A percentile compares a stretch with the other conserved stretches of the same genome.
phyloP scores from a whole-genome alignment of 1,140 invertebrate genomes.

The Drosophila funebris region DNA sequence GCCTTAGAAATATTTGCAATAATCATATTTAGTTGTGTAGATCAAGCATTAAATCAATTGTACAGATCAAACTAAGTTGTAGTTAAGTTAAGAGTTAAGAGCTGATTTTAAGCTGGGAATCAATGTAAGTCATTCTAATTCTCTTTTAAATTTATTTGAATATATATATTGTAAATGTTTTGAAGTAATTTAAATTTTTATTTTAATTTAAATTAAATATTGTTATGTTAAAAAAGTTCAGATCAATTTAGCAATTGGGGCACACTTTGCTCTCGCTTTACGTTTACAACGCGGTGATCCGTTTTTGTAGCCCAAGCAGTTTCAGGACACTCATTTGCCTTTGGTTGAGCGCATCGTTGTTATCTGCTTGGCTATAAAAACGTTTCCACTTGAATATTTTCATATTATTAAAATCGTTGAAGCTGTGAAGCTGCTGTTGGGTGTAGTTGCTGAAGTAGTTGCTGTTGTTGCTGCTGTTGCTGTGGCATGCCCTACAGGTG shows the following conservation, averaged over 20 bases:
- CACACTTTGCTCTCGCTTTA: not conserved
- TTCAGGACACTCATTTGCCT: conserved; percentile 25
- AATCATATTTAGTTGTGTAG: no score
- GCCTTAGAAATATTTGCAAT: no score
- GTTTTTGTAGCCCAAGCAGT: not conserved
- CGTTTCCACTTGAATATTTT: conserved; percentile 51
- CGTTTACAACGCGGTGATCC: not conserved
- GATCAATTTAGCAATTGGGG: conserved; percentile 1
- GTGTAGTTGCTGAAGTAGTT: no score
- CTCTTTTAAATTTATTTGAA: no score
- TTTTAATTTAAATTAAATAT: not conserved
- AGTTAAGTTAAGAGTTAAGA: no score
- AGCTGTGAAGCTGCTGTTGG: not conserved
- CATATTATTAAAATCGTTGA: conserved; percentile 34
- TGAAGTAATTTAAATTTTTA: no score
- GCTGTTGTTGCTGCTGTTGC: not conserved
- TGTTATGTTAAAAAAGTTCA: not conserved
- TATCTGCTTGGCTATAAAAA: conserved; percentile 42
- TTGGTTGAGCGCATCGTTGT: conserved; percentile 28
- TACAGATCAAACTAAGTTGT: no score
- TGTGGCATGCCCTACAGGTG: conserved; percentile 35
- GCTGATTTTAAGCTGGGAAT: no score
- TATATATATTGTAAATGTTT: no score
- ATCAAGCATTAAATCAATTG: no score
- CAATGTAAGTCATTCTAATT: no score